phyloP scores from a whole-genome alignment of 2,797 vertebrate genomes.

The Heteromormyrus szaboi region DNA sequence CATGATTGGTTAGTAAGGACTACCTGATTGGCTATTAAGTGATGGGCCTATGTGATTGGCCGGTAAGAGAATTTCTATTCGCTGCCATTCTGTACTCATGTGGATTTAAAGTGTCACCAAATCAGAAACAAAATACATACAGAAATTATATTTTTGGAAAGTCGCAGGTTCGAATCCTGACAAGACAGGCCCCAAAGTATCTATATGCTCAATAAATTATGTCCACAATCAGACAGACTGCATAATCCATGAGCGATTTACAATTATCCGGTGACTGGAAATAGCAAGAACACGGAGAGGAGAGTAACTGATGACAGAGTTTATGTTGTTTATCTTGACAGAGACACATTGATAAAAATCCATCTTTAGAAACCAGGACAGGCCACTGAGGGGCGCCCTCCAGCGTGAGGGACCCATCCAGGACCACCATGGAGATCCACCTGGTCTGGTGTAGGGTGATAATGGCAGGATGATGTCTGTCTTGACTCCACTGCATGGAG shows the following conservation, averaged over 20 bases:
- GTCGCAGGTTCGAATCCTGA: neutral
- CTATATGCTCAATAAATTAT: neutral
- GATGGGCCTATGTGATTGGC: neutral
- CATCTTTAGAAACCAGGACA: neutral
- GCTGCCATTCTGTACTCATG: neutral
- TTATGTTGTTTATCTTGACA: neutral
- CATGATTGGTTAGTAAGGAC: neutral
- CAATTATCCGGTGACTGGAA: neutral
- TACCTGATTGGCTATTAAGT: neutral
- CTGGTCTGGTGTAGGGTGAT: neutral
- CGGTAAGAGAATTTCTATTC: neutral
- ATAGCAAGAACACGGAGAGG: neutral
- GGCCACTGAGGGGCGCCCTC: neutral
- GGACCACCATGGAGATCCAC: neutral
- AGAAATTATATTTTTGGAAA: neutral
- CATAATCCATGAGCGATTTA: neutral
- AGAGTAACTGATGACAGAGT: neutral
- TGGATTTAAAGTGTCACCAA: neutral
- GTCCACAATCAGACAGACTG: neutral
- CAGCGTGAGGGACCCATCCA: neutral
- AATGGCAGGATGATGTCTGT: neutral
- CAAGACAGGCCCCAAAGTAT: neutral
- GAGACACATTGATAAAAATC: neutral
- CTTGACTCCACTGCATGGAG: neutral
- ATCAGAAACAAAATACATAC: neutral